phyloP scores from a whole-genome alignment of 2,888 invertebrate species.

The Synanthedon formicaeformis region DNA sequence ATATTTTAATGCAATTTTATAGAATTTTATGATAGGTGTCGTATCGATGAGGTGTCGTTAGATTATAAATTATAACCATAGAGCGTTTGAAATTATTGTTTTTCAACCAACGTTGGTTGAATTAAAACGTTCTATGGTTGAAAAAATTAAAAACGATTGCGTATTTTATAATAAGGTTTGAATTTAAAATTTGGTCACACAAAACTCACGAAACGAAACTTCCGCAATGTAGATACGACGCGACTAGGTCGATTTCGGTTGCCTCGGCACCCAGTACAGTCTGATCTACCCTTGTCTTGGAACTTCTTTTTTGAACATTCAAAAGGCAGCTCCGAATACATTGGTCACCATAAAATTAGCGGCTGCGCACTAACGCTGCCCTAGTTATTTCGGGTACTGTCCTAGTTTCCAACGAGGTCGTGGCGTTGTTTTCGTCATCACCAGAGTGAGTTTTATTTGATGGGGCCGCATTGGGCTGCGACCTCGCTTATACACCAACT shows the following conservation, averaged over 20 bases:
- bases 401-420: constrained; percentile 60
- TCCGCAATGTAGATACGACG: constrained; percentile 15
- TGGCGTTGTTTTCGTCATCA: constrained; percentile 60
- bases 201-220: constrained; percentile 14
- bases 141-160: too few relatives aligned
- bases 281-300: constrained; percentile 16
- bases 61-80: too few relatives aligned
- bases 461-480: constrained; percentile 57
- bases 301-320: constrained; percentile 2
- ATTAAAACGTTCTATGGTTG: too few relatives aligned
- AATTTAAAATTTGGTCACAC: too few relatives aligned
- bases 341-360: constrained; percentile 22
- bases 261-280: constrained; percentile 18
- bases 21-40: too few relatives aligned
- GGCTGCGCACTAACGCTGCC: constrained; percentile 61
- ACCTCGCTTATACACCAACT: constrained; percentile 37
- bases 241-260: constrained; percentile 43
- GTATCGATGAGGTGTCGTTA: too few relatives aligned
- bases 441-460: constrained; percentile 44
- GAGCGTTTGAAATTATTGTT: too few relatives aligned
- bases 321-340: background rate
- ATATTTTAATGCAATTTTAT: too few relatives aligned
- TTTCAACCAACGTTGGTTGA: too few relatives aligned
- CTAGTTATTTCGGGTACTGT: constrained; percentile 66
- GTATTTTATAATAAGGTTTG: too few relatives aligned